Conservation (phyloP, 2,797 vertebrate genomes). For the Enteromius fasciolatus region DNA sequence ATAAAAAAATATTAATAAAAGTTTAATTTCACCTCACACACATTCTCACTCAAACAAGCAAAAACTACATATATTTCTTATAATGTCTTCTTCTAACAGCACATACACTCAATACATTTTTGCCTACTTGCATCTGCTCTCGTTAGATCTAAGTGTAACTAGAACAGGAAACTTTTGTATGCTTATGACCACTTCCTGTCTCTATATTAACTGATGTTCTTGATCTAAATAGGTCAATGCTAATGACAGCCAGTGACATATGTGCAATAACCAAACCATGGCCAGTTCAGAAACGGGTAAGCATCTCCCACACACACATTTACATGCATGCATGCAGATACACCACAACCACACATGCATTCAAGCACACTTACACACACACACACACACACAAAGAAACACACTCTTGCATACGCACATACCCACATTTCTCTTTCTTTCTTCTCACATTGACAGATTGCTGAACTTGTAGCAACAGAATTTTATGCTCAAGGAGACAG, state of each 20-base stretch:
- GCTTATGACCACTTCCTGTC: constrained; percentile 10
- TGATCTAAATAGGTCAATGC: constrained; percentile 64
- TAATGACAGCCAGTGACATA: constrained; percentile 71
- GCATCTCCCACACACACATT: constrained; percentile 22
- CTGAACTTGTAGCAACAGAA: constrained; percentile 69
- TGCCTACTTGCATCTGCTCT: background rate
- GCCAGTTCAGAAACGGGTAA: constrained; percentile 67
- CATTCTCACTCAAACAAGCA: background rate
- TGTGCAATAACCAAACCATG: constrained; percentile 71
- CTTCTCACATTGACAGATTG: constrained; percentile 54
- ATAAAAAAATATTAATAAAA: background rate
- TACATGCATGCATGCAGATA: background rate
- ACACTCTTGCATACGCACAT: background rate
- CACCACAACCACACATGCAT: constrained; percentile 6
- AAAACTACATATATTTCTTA: background rate
- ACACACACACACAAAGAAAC: background rate
- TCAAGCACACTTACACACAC: background rate
- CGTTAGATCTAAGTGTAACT: background rate
- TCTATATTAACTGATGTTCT: constrained; percentile 28
- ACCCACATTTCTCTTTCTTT: constrained; percentile 5
- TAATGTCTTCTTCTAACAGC: background rate
- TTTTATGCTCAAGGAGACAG: constrained; percentile 73
- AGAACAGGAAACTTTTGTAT: constrained; percentile 23
- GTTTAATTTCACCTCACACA: background rate
- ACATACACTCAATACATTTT: background rate